Evolutionary conservation across 2,797 vertebrate genomes (phyloP), one percentile per base, ranked within the genome.

Genomic region (Rhodeus uyekii): DNA sequence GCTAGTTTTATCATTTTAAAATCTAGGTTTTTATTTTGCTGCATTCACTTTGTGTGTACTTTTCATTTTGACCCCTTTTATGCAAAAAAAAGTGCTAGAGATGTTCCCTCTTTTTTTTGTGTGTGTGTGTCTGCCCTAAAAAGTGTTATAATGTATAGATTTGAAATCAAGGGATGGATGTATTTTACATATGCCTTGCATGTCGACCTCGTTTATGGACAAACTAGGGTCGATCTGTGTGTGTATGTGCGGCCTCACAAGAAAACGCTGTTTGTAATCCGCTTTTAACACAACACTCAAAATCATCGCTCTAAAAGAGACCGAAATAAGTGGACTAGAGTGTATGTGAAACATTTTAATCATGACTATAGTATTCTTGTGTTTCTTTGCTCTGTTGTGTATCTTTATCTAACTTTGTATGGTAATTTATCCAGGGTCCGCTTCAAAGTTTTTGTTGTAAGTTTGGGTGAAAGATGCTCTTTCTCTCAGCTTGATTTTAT

Each of bases 351-450:
- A 36, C 65, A 78, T 83, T 80, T 84, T 90, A 79, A 84, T 90
- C 83, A 90, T 86, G 86, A 90, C 85, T 89, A 87, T 88, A 89
- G 89, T 91, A 80, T 93, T 93, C 83, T 88, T 44, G 48, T 32
- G 42, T 90, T 87, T 90, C 89, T 63, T 83, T 91, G 86, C 63
- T 42, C 38, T 85, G 90, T 85, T 87, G 89, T 92, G 84, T 78
- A 80, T 81, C 86, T 29, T 80, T 63, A 29, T 58, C 69, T 82
- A 86, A 86, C 19, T 79, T 86, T 87, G 85, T 92, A 87, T 76
- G 81, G 86, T 88, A 80, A 90, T 82, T 86, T 82, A 78, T 81
- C 81, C 83, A 64, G 78, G 76, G 78, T 76, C 36, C 24, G 60
- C 71, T 65, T 65, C 61, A 34, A 55, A 75, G 80, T 39, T 75